These are phyloP conservation scores for Staurois parvus DNA, from an alignment of 2,797 vertebrate genomes.

Conservation along the genomic window DNA sequence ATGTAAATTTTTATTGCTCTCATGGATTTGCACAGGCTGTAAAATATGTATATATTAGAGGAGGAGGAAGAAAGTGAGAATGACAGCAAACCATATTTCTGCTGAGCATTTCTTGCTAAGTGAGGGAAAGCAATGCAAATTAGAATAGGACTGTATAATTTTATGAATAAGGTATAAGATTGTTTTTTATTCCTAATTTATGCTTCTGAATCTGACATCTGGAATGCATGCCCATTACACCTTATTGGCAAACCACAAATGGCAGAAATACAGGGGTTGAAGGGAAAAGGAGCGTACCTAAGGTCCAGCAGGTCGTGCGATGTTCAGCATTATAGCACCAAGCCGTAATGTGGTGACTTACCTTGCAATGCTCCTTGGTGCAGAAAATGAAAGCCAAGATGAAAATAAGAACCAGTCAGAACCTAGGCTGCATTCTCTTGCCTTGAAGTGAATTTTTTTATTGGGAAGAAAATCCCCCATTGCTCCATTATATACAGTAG, in stretches of 20 bases:
- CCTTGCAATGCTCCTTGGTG: too few relatives aligned
- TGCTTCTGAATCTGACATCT: not conserved
- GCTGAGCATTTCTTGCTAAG: not conserved
- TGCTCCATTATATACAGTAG: too few relatives aligned
- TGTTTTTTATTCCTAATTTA: not conserved
- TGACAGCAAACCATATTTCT: not conserved
- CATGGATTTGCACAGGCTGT: constrained; percentile 16
- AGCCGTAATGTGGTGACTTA: too few relatives aligned
- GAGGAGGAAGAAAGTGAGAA: not conserved
- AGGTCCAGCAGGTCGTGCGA: too few relatives aligned
- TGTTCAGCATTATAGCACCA: too few relatives aligned
- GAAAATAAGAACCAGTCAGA: too few relatives aligned
- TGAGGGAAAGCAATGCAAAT: not conserved
- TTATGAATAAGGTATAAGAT: not conserved
- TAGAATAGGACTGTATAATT: not conserved
- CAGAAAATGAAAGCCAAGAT: too few relatives aligned
- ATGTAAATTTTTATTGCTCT: constrained; percentile 39
- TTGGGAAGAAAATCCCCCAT: too few relatives aligned
- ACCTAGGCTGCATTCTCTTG: too few relatives aligned
- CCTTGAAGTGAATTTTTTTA: too few relatives aligned
- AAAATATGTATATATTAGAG: constrained; percentile 21
- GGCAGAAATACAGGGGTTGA: not conserved
- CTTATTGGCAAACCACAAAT: not conserved
- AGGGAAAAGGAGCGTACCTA: not conserved
- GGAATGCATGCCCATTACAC: not conserved